phyloP scores from a whole-genome alignment of 2,113 vertebrate species.

The Microtus ochrogaster region DNA sequence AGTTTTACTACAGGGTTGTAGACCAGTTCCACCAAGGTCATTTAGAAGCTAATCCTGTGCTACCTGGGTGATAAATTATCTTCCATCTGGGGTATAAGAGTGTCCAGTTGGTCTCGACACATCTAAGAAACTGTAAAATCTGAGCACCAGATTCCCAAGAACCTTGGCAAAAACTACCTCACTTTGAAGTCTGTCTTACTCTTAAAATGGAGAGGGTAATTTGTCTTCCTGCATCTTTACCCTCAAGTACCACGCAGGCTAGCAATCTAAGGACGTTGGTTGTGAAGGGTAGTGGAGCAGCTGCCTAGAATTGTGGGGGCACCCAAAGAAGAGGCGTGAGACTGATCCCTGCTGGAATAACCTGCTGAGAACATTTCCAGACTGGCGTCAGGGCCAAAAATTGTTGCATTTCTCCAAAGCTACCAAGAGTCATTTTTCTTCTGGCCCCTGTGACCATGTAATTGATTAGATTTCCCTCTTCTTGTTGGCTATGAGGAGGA shows the following conservation, averaged over 20 bases:
- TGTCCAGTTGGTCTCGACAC: not conserved
- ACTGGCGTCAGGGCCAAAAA: constrained; percentile 29
- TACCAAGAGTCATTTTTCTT: constrained; percentile 47
- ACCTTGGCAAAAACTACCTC: not conserved
- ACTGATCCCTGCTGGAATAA: not conserved
- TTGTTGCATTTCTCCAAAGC: constrained; percentile 47
- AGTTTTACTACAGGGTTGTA: constrained; percentile 56
- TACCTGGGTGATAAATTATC: not conserved
- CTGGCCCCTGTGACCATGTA: constrained; percentile 21
- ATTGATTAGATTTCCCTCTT: constrained; percentile 59
- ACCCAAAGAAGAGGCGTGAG: not conserved
- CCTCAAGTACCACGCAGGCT: not conserved
- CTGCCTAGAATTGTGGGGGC: not conserved
- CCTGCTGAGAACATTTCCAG: constrained; percentile 36
- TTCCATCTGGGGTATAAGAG: not conserved
- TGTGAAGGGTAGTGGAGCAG: not conserved
- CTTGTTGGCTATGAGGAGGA: constrained; percentile 1
- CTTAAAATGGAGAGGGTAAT: not conserved
- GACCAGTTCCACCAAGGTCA: not conserved
- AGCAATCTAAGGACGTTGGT: not conserved
- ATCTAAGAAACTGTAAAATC: constrained; percentile 3
- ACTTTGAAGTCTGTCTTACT: not conserved
- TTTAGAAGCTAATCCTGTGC: not conserved
- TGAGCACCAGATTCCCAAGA: not conserved
- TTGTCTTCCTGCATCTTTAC: constrained; percentile 19